These are phyloP conservation scores for Teinopalpus imperialis DNA, from an alignment of 2,888 invertebrate species.

Conservation along the genomic window DNA sequence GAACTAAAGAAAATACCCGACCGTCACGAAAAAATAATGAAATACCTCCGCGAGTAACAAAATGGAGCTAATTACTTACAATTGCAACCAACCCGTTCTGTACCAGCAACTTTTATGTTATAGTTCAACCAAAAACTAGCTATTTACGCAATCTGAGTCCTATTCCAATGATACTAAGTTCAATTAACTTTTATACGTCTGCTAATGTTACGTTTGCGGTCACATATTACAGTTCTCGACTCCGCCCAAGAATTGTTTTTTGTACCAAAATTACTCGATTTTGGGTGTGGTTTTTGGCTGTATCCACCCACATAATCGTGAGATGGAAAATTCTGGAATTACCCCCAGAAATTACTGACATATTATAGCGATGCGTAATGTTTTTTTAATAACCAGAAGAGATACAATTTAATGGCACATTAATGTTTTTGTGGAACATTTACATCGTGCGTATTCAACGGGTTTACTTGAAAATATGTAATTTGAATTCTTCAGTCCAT, in stretches of 20 bases:
- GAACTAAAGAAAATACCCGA: conserved; percentile 16
- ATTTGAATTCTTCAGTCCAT: conserved; percentile 19
- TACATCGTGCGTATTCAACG: conserved; percentile 9
- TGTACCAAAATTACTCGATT: conserved; percentile 26
- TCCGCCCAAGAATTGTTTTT: conserved; percentile 29
- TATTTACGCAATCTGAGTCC: conserved; percentile 2
- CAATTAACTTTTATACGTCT: background rate
- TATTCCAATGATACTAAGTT: conserved; percentile 1
- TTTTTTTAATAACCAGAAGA: conserved; percentile 25
- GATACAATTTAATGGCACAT: conserved; percentile 22
- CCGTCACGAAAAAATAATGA: conserved; percentile 40
- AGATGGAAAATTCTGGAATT: conserved; percentile 25
- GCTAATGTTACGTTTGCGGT: conserved; percentile 13
- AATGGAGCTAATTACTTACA: conserved; percentile 52
- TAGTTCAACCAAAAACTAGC: conserved; percentile 11
- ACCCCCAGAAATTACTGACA: conserved; percentile 25
- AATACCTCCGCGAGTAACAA: conserved; percentile 46
- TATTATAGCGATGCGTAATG: conserved; percentile 20
- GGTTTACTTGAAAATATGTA: conserved; percentile 21
- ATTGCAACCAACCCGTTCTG: conserved; percentile 33
- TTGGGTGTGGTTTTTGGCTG: conserved; percentile 27
- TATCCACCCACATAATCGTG: conserved; percentile 25
- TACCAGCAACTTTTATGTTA: conserved; percentile 13
- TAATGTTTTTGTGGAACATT: conserved; percentile 15
- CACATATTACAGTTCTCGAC: conserved; percentile 28